phyloP scores from a whole-genome alignment of 2,888 invertebrate genomes.

The Brenthis ino region DNA sequence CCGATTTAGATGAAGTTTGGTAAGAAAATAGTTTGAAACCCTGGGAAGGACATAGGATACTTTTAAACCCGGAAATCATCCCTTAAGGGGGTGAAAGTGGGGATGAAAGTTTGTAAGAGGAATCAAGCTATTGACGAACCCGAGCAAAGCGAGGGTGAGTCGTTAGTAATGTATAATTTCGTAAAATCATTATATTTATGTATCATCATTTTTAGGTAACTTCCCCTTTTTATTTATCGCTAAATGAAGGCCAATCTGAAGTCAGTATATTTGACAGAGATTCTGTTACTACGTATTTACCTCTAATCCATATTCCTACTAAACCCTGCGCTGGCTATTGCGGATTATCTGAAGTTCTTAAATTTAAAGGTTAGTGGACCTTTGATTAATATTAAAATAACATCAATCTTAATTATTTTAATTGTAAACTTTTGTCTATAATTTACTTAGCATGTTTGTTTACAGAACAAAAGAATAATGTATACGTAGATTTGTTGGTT shows the following conservation, averaged over 20 bases:
- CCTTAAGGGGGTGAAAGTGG: too few species aligned
- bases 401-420: too few species aligned
- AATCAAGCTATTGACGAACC: too few species aligned
- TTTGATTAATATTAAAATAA: too few species aligned
- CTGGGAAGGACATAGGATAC: too few species aligned
- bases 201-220: slow-evolving; percentile 67
- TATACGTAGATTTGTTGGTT: slow-evolving; percentile 85
- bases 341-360: slow-evolving; percentile 79
- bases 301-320: slow-evolving; percentile 84
- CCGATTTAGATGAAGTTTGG: too few species aligned
- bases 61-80: too few species aligned
- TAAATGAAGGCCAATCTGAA: slow-evolving; percentile 86
- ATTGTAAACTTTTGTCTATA: background rate
- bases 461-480: slow-evolving; percentile 68
- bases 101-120: too few species aligned
- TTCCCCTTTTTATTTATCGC: slow-evolving; percentile 84
- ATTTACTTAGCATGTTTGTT: slow-evolving; percentile 23
- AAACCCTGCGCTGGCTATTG: slow-evolving; percentile 83
- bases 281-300: slow-evolving; percentile 68
- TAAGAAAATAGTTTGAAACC: too few species aligned
- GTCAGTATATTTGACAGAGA: slow-evolving; percentile 83
- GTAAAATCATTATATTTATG: slow-evolving; percentile 1
- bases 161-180: background rate
- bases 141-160: too few species aligned
- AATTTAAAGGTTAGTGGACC: slow-evolving; percentile 58